A percentile compares a stretch with the other conserved stretches of the same genome.
Evolutionary conservation across 2,888 invertebrate species (phyloP).

Genomic region (Rosalia funebris): DNA sequence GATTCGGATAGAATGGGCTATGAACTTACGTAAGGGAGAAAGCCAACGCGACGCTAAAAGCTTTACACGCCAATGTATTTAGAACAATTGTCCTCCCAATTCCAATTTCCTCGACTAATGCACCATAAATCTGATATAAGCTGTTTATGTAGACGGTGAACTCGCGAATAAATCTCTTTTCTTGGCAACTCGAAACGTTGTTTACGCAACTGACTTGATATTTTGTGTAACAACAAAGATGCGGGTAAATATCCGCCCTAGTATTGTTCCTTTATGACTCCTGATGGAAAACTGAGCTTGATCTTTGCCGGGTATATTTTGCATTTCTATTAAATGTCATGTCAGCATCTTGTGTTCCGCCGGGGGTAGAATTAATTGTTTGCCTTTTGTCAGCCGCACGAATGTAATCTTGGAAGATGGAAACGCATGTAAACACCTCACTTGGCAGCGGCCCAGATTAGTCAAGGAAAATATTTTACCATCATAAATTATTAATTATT

Average conservation of each 20-base stretch:
- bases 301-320: constrained; percentile 10
- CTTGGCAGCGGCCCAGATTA: background rate
- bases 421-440: background rate
- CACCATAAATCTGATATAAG: background rate
- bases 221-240: constrained; percentile 13
- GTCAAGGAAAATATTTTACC: background rate
- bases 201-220: constrained; percentile 7
- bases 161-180: background rate
- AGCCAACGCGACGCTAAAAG: too few species aligned
- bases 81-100: background rate
- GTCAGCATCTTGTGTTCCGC: constrained; percentile 6
- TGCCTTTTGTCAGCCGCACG: constrained; percentile 13
- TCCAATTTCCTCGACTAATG: background rate
- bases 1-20: too few species aligned
- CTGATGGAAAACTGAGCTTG: background rate
- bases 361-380: constrained; percentile 10
- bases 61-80: too few species aligned
- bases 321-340: constrained; percentile 12
- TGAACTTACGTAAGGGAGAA: too few species aligned
- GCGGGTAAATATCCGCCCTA: constrained; percentile 18
- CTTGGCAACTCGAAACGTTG: background rate
- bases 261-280: constrained; percentile 11
- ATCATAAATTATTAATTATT: background rate
- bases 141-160: background rate
- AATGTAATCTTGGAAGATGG: background rate